A percentile compares a stretch with the other conserved stretches of the same genome.
phyloP scores from a whole-genome alignment of 1,140 invertebrate genomes.

The Cotesia glomerata region DNA sequence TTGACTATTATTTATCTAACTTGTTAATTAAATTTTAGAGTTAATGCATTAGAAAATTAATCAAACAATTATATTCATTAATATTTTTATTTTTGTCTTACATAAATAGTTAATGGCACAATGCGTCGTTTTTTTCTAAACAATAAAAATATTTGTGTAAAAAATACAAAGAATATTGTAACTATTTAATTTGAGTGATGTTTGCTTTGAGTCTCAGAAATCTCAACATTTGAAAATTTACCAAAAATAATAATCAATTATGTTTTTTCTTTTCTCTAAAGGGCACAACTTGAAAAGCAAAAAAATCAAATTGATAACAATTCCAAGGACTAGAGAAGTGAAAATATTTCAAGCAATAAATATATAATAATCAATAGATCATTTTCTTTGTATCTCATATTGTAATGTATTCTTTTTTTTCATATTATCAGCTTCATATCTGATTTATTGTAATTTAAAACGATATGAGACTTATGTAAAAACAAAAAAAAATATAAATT shows the following conservation, averaged over 20 bases:
- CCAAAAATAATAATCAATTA: background rate
- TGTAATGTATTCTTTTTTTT: constrained; percentile 15
- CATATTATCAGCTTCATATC: constrained; percentile 14
- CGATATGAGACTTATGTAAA: background rate
- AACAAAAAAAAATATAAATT: constrained; percentile 13
- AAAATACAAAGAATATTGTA: too few species aligned
- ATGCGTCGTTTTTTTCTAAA: too few species aligned
- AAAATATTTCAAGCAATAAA: constrained; percentile 2
- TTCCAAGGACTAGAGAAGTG: constrained; percentile 11
- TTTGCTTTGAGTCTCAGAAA: too few species aligned
- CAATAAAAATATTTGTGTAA: too few species aligned
- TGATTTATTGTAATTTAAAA: constrained; percentile 12
- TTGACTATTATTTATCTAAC: too few species aligned
- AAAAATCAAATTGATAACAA: constrained; percentile 42
- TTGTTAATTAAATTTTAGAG: too few species aligned
- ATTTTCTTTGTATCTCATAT: background rate
- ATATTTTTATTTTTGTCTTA: too few species aligned
- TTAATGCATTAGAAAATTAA: too few species aligned
- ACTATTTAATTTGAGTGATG: too few species aligned
- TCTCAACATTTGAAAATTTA: background rate
- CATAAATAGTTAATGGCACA: too few species aligned
- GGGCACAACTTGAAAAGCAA: constrained; percentile 59
- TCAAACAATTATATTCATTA: too few species aligned
- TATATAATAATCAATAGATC: background rate
- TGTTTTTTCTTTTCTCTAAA: constrained; percentile 41